These are phyloP conservation scores for Synanthedon myopaeformis DNA, from an alignment of 2,888 invertebrate genomes.

Conservation along the genomic window DNA sequence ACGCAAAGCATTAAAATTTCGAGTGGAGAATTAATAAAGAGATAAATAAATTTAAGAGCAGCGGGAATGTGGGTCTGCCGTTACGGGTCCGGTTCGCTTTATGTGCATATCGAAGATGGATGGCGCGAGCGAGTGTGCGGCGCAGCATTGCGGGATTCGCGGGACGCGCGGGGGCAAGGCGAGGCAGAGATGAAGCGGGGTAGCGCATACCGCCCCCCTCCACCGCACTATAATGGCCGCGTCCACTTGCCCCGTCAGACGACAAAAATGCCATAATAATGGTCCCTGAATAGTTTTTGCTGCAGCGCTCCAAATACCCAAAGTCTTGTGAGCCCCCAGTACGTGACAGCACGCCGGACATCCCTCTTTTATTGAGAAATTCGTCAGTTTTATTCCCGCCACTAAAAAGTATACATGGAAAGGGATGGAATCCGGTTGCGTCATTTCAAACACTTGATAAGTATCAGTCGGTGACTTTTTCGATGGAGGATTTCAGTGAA, in stretches of 20 bases:
- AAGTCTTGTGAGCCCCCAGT: slow-evolving; percentile 32
- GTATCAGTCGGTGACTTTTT: slow-evolving; percentile 59
- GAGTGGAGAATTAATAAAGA: slow-evolving; percentile 67
- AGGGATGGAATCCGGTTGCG: slow-evolving; percentile 64
- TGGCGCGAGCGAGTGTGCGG: slow-evolving; percentile 43
- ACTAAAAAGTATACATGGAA: slow-evolving; percentile 50
- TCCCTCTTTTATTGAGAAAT: slow-evolving; percentile 71
- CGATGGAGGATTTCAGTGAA: slow-evolving; percentile 54
- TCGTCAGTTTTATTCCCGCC: slow-evolving; percentile 64
- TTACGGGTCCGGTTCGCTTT: slow-evolving; percentile 65
- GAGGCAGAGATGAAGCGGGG: slow-evolving; percentile 15
- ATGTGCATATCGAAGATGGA: slow-evolving; percentile 70
- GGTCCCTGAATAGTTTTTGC: slow-evolving; percentile 67
- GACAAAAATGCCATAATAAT: slow-evolving; percentile 72
- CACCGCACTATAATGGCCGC: slow-evolving; percentile 55
- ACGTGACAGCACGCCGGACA: slow-evolving; percentile 63
- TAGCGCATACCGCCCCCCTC: slow-evolving; percentile 19
- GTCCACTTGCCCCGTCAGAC: slow-evolving; percentile 65
- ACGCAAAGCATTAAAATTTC: slow-evolving; percentile 53
- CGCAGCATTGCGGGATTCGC: slow-evolving; percentile 19
- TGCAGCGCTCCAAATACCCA: slow-evolving; percentile 66
- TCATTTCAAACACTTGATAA: slow-evolving; percentile 72
- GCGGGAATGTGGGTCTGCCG: slow-evolving; percentile 66
- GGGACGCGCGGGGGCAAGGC: slow-evolving; percentile 23
- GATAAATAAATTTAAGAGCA: slow-evolving; percentile 68